Percentiles rank a stretch among this genome's conserved stretches.
Evolutionary conservation across 2,888 invertebrate species (phyloP).

Genomic region (Sisyra nigra): DNA sequence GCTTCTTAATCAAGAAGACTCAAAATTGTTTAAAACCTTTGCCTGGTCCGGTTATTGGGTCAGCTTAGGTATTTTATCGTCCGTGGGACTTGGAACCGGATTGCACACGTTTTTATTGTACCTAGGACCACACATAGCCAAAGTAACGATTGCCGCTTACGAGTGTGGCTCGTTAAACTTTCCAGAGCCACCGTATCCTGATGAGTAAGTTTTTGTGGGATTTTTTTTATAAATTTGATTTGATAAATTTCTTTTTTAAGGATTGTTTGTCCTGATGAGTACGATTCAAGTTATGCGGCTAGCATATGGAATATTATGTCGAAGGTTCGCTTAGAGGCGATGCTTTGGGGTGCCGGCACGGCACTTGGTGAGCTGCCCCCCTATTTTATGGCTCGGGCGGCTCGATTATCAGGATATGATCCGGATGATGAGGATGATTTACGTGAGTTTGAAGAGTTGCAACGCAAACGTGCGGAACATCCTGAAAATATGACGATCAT

Average conservation of each 20-base stretch:
- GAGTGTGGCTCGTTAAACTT: slow-evolving; percentile 92
- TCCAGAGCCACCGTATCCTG: slow-evolving; percentile 96
- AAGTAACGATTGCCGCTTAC: slow-evolving; percentile 94
- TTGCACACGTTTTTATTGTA: slow-evolving; percentile 97
- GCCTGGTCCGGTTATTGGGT: slow-evolving; percentile 28
- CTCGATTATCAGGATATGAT: slow-evolving; percentile 47
- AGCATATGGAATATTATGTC: slow-evolving; percentile 88
- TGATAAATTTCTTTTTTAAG: no score
- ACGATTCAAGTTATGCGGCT: slow-evolving; percentile 44
- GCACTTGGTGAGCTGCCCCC: slow-evolving; percentile 98
- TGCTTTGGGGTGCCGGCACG: slow-evolving; percentile 96
- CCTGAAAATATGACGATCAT: slow-evolving; percentile 42
- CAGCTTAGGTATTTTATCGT: slow-evolving; percentile 73
- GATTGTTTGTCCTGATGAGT: slow-evolving; percentile 75
- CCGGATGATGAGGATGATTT: slow-evolving; percentile 51
- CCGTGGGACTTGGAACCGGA: slow-evolving; percentile 95
- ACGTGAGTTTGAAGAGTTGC: slow-evolving; percentile 54
- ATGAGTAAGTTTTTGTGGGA: slow-evolving; percentile 49
- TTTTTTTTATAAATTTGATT: not conserved
- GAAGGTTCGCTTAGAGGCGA: slow-evolving; percentile 87
- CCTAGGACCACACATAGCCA: slow-evolving; percentile 97
- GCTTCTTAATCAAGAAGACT: not conserved
- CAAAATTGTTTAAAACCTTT: slow-evolving; percentile 9
- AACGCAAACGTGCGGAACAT: slow-evolving; percentile 37
- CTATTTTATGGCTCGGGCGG: slow-evolving; percentile 98